Evolutionary conservation across 2,113 vertebrate species (phyloP).

Genomic region (Spilogale gracilis): DNA sequence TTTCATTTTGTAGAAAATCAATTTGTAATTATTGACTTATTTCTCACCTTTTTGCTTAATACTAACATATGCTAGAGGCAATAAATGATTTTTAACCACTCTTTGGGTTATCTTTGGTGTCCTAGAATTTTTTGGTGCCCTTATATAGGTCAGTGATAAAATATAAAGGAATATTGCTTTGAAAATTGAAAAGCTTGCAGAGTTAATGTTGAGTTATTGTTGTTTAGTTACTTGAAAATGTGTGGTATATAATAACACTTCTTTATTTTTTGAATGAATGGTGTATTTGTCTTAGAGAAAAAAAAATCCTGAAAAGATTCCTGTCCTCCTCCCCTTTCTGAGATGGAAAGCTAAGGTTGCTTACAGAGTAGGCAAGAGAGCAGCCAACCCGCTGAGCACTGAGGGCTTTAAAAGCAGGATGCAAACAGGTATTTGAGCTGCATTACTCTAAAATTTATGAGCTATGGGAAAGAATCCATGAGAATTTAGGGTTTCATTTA

Average conservation of each 20-base stretch:
- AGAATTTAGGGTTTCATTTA: constrained; percentile 51
- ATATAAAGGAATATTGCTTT: background rate
- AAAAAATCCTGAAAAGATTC: background rate
- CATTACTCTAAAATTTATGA: background rate
- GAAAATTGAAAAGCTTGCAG: background rate
- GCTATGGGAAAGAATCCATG: constrained; percentile 29
- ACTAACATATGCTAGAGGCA: background rate
- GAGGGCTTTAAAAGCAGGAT: constrained; percentile 42
- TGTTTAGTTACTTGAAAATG: background rate
- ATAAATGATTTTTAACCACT: background rate
- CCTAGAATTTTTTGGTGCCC: background rate
- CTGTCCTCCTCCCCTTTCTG: background rate
- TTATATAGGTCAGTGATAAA: background rate
- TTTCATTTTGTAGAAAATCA: background rate
- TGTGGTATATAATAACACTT: background rate
- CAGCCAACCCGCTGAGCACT: background rate
- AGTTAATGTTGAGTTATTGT: background rate
- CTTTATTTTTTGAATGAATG: background rate
- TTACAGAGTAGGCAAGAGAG: background rate
- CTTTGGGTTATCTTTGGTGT: background rate
- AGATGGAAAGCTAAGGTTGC: background rate
- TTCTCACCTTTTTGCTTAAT: background rate
- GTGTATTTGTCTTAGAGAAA: background rate
- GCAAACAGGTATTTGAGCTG: background rate
- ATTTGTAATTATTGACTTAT: background rate